Conservation (phyloP, 2,797 vertebrate genomes). For the Acanthis flammea region DNA sequence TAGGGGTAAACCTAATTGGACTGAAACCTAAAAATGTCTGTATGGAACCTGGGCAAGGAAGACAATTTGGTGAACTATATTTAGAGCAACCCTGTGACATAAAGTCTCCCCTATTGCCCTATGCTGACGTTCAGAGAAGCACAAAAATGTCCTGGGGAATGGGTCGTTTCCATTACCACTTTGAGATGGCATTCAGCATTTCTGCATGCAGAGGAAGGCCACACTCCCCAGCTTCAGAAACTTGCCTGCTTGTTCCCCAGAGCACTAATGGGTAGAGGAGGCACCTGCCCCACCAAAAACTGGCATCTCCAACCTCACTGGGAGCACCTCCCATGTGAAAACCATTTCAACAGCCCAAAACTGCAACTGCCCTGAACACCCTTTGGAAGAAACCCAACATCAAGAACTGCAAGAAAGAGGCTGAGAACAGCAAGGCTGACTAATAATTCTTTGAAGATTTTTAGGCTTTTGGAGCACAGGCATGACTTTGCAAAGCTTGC, state of each 20-base stretch:
- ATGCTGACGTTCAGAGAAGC: background rate
- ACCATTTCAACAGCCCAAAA: background rate
- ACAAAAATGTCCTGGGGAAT: background rate
- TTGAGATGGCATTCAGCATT: background rate
- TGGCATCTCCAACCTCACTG: background rate
- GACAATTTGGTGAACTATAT: background rate
- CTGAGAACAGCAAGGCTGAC: background rate
- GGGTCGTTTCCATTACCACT: background rate
- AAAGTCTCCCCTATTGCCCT: background rate
- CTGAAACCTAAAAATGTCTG: background rate
- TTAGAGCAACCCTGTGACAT: background rate
- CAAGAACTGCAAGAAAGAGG: background rate
- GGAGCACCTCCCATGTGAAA: background rate
- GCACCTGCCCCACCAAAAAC: background rate
- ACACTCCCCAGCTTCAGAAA: background rate
- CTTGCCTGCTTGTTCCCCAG: background rate
- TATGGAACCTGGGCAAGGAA: background rate
- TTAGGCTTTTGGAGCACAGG: background rate
- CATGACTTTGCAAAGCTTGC: conserved; percentile 10
- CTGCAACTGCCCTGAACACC: background rate
- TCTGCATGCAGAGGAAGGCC: background rate
- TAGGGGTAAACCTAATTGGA: conserved; percentile 5
- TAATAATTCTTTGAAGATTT: background rate
- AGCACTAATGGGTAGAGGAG: background rate
- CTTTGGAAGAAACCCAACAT: background rate